These are phyloP conservation scores for Synergus laeviventris DNA, from an alignment of 2,888 invertebrate genomes.

Conservation along the genomic window DNA sequence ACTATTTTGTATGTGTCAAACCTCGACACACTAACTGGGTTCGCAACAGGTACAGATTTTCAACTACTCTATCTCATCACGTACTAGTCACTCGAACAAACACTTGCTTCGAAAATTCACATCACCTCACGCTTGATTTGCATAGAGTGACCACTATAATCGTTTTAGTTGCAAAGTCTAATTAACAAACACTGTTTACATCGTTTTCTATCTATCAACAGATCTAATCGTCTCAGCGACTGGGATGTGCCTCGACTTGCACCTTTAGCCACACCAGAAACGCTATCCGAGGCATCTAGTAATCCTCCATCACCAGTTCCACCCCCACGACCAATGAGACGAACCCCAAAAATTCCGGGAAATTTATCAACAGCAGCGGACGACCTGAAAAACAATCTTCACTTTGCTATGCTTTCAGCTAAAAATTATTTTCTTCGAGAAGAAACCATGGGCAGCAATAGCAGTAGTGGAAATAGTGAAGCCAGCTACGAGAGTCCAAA, in stretches of 20 bases:
- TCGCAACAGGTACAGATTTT: neutral
- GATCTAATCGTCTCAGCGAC: slow-evolving; percentile 11
- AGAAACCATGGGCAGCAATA: slow-evolving; percentile 66
- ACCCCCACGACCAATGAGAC: slow-evolving; percentile 80
- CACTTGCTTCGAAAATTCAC: neutral
- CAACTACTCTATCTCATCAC: neutral
- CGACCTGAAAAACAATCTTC: slow-evolving; percentile 78
- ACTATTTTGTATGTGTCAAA: too few relatives aligned
- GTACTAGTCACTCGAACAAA: slow-evolving; percentile 1
- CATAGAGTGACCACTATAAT: neutral
- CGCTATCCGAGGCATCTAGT: slow-evolving; percentile 87
- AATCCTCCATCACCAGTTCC: slow-evolving; percentile 83
- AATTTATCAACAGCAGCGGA: slow-evolving; percentile 83
- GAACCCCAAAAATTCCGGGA: slow-evolving; percentile 82
- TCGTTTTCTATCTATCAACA: neutral
- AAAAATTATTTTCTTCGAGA: slow-evolving; percentile 70
- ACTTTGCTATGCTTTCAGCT: slow-evolving; percentile 73
- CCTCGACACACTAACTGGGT: too few relatives aligned
- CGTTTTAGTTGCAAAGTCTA: neutral
- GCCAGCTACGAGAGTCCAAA: slow-evolving; percentile 71
- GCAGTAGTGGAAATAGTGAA: slow-evolving; percentile 72
- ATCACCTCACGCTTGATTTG: slow-evolving; percentile 18
- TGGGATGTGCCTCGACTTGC: slow-evolving; percentile 77
- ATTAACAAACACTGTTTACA: neutral
- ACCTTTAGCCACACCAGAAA: slow-evolving; percentile 89